These are phyloP conservation scores for Eolophus roseicapilla DNA, from an alignment of 2,113 vertebrate species.

Conservation along the genomic window DNA sequence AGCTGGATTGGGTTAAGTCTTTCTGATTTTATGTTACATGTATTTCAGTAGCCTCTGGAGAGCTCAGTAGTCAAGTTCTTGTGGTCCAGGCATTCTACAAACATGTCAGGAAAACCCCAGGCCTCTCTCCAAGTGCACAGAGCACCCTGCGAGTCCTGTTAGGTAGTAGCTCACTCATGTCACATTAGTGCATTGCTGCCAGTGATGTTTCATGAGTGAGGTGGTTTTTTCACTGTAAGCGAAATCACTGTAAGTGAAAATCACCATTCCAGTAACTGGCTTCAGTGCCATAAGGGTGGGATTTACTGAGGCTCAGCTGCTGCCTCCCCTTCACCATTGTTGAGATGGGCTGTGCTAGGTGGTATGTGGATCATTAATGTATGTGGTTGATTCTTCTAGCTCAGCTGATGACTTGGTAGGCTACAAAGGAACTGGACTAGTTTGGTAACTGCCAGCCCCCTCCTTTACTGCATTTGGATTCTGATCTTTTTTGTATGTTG, in stretches of 20 bases:
- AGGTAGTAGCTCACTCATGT: not conserved
- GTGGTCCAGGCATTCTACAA: not conserved
- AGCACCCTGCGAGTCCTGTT: fast-evolving
- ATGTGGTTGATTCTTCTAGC: not conserved
- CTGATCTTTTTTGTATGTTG: not conserved
- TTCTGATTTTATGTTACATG: not conserved
- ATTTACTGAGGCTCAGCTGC: not conserved
- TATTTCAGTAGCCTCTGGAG: not conserved
- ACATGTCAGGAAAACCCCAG: not conserved
- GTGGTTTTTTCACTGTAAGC: not conserved
- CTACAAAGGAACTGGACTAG: not conserved
- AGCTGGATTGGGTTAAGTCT: not conserved
- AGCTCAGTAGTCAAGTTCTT: not conserved
- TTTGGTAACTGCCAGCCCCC: not conserved
- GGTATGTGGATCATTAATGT: not conserved
- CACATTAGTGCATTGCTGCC: not conserved
- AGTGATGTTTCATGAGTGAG: not conserved
- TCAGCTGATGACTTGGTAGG: not conserved
- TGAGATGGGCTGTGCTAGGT: not conserved
- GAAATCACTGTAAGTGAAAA: not conserved
- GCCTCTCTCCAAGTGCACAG: not conserved
- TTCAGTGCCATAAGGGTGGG: not conserved
- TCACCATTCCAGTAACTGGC: not conserved
- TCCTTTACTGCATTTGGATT: not conserved
- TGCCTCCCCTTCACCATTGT: not conserved